Conservation (phyloP, 1,140 invertebrate genomes). For the Helicoverpa zea region DNA sequence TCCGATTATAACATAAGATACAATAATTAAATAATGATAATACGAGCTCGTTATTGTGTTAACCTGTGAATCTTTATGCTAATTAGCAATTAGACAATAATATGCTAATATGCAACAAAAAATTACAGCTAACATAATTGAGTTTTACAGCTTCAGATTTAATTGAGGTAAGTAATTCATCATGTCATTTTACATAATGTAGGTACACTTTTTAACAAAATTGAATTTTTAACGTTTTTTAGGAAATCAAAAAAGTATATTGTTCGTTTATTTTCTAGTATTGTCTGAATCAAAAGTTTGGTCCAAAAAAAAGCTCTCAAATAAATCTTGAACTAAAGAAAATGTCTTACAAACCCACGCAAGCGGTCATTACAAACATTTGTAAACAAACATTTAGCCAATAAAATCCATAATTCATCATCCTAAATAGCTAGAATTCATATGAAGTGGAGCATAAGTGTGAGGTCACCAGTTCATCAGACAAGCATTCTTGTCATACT, state of each 20-base stretch:
- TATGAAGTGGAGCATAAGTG: constrained; percentile 4
- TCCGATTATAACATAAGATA: constrained; percentile 15
- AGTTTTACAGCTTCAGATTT: background rate
- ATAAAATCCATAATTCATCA: constrained; percentile 10
- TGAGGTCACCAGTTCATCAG: background rate
- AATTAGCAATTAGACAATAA: constrained; percentile 8
- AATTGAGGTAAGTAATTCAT: background rate
- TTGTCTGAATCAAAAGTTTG: too few species aligned
- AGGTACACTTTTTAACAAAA: too few species aligned
- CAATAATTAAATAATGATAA: background rate
- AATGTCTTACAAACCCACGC: too few species aligned
- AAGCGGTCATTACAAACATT: background rate
- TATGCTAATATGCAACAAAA: background rate
- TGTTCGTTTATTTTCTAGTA: too few species aligned
- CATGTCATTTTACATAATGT: too few species aligned
- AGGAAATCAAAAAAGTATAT: too few species aligned
- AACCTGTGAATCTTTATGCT: constrained; percentile 8
- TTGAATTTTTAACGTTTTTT: too few species aligned
- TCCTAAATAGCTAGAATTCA: background rate
- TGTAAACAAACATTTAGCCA: background rate
- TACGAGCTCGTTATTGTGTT: background rate
- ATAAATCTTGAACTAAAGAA: too few species aligned
- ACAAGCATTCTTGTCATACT: constrained; percentile 7
- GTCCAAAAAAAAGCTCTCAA: too few species aligned
- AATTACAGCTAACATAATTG: background rate